phyloP scores from a whole-genome alignment of 2,113 vertebrate species.

The Strix aluco region DNA sequence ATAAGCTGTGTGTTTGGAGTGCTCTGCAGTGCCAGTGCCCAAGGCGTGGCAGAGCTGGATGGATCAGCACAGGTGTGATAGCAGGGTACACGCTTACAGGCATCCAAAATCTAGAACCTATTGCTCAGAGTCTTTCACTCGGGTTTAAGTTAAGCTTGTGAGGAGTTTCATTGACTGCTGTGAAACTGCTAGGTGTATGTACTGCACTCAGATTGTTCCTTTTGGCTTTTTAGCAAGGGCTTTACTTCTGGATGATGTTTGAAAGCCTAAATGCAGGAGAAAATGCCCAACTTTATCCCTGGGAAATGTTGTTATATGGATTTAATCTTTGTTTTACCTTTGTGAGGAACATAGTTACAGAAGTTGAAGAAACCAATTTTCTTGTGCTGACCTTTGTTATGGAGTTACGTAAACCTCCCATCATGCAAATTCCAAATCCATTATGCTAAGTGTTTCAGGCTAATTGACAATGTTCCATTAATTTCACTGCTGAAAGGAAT shows the following conservation, averaged over 20 bases:
- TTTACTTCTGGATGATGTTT: background rate
- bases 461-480: constrained; percentile 45
- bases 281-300: background rate
- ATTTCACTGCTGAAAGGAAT: constrained; percentile 19
- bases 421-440: constrained; percentile 17
- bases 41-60: background rate
- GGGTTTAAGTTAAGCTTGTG: background rate
- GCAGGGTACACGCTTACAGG: fast-evolving
- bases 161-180: fast-evolving
- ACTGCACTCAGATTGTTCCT: background rate
- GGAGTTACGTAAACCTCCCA: background rate
- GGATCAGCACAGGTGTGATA: background rate
- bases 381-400: background rate
- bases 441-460: background rate
- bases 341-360: background rate
- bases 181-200: background rate
- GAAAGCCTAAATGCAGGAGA: background rate
- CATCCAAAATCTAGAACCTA: background rate
- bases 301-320: background rate
- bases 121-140: background rate
- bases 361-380: background rate
- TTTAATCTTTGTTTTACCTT: background rate
- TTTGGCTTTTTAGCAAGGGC: background rate
- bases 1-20: background rate
- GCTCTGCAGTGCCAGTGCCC: background rate